phyloP scores from a whole-genome alignment of 1,140 invertebrate genomes.

The Anastrepha obliqua region DNA sequence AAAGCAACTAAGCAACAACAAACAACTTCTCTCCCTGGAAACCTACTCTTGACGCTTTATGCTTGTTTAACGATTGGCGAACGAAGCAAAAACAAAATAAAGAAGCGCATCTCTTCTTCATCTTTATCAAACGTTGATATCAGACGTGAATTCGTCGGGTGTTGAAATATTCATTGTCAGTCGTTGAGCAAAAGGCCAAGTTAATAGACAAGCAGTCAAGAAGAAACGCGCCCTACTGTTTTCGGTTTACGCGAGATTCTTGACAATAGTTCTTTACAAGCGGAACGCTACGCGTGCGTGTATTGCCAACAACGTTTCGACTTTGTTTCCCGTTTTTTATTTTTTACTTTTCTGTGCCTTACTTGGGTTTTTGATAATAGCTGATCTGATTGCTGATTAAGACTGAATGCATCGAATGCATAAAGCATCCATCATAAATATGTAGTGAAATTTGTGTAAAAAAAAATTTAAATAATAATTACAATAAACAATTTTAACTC shows the following conservation, averaged over 20 bases:
- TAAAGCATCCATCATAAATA: not conserved
- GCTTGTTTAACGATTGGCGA: not conserved
- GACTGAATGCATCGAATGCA: not conserved
- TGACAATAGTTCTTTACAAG: not conserved
- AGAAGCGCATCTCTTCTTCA: conserved; percentile 24
- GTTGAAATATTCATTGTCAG: conserved; percentile 22
- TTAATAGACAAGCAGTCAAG: not conserved
- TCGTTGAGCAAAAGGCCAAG: conserved; percentile 17
- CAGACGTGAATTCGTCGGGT: not conserved
- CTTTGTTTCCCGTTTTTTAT: not conserved
- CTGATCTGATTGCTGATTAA: conserved; percentile 2
- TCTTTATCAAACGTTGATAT: conserved; percentile 16
- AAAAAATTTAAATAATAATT: not conserved
- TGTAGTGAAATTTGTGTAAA: not conserved
- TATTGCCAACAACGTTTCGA: not conserved
- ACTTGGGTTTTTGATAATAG: not conserved
- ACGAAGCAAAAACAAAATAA: conserved; percentile 1
- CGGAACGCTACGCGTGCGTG: not conserved
- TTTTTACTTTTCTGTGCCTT: not conserved
- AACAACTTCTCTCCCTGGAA: not conserved
- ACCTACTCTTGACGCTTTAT: conserved; percentile 6
- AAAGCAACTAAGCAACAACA: not conserved
- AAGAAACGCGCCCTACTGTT: not conserved
- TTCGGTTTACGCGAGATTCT: not conserved
- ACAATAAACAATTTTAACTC: not conserved